Conservation (phyloP, 2,888 invertebrate species). For the Eledona agricola region DNA sequence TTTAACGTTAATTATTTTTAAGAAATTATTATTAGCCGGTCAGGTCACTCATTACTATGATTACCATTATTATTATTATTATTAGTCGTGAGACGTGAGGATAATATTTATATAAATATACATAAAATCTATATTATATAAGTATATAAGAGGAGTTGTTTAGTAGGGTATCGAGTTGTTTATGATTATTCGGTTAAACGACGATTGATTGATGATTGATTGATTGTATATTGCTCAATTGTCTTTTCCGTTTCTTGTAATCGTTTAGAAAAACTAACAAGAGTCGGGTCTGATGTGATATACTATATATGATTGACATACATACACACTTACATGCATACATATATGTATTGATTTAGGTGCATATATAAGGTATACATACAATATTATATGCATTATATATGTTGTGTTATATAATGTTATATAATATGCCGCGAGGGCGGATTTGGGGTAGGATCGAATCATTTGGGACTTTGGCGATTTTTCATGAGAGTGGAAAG, state of each 20-base stretch:
- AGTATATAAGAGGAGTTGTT: slow-evolving; percentile 55
- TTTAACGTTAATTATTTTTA: slow-evolving; percentile 61
- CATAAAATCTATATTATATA: slow-evolving; percentile 38
- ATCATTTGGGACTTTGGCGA: slow-evolving; percentile 36
- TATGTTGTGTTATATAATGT: slow-evolving; percentile 10
- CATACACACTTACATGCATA: too few species aligned
- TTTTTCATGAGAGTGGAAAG: slow-evolving; percentile 63
- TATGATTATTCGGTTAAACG: slow-evolving; percentile 56
- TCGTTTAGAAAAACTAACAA: slow-evolving; percentile 17
- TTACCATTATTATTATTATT: too few species aligned
- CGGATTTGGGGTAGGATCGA: slow-evolving; percentile 27
- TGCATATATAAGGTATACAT: too few species aligned
- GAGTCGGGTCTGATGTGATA: slow-evolving; percentile 58
- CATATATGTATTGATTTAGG: too few species aligned
- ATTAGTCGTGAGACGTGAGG: slow-evolving; percentile 19
- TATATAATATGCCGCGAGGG: slow-evolving; percentile 17
- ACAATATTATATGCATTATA: too few species aligned
- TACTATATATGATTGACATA: too few species aligned
- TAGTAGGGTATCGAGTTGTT: slow-evolving; percentile 57
- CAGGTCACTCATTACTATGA: slow-evolving; percentile 22
- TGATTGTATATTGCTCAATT: slow-evolving; percentile 59
- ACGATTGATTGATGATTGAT: slow-evolving; percentile 41
- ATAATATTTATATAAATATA: slow-evolving; percentile 18
- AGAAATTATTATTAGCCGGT: slow-evolving; percentile 49
- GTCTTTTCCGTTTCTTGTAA: slow-evolving; percentile 51